These are phyloP conservation scores for Globodera ellingtonae DNA, from an alignment of 1,140 invertebrate genomes.

Conservation along the genomic window DNA sequence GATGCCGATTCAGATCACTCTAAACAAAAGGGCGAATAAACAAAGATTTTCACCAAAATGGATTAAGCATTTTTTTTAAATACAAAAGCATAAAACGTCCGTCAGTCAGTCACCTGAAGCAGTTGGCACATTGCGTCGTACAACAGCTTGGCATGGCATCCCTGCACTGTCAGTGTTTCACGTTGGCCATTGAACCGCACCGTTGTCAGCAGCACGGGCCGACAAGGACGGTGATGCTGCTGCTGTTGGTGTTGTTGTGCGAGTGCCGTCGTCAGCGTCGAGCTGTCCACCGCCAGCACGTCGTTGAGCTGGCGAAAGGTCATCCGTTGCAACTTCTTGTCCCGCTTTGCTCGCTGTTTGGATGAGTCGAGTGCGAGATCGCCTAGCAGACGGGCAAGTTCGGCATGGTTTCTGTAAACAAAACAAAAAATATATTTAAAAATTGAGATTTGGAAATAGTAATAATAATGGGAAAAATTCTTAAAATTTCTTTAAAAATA, in stretches of 20 bases:
- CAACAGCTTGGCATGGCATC: slow-evolving; percentile 49
- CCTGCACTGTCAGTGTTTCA: slow-evolving; percentile 36
- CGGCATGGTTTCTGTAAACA: slow-evolving; percentile 27
- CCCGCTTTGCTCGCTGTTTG: slow-evolving; percentile 48
- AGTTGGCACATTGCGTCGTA: slow-evolving; percentile 50
- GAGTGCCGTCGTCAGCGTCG: no score
- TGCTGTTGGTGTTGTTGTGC: no score
- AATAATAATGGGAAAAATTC: neutral
- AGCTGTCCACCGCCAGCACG: slow-evolving; percentile 17
- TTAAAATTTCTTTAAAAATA: neutral
- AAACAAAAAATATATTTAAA: no score
- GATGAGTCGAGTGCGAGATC: slow-evolving; percentile 49
- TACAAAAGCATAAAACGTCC: neutral
- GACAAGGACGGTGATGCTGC: neutral
- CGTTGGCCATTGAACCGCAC: slow-evolving; percentile 45
- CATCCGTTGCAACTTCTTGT: slow-evolving; percentile 52
- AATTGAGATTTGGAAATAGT: slow-evolving; percentile 3
- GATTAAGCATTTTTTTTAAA: neutral
- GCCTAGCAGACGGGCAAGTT: slow-evolving; percentile 29
- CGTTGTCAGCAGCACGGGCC: slow-evolving; percentile 7
- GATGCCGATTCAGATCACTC: slow-evolving; percentile 47
- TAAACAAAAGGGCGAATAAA: slow-evolving; percentile 15
- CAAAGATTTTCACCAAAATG: slow-evolving; percentile 4
- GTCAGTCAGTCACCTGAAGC: slow-evolving; percentile 32
- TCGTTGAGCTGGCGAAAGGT: slow-evolving; percentile 52